Evolutionary conservation across 2,888 invertebrate genomes (phyloP), one percentile per base, ranked within the genome.

Genomic region (Micoletzkya japonica): DNA sequence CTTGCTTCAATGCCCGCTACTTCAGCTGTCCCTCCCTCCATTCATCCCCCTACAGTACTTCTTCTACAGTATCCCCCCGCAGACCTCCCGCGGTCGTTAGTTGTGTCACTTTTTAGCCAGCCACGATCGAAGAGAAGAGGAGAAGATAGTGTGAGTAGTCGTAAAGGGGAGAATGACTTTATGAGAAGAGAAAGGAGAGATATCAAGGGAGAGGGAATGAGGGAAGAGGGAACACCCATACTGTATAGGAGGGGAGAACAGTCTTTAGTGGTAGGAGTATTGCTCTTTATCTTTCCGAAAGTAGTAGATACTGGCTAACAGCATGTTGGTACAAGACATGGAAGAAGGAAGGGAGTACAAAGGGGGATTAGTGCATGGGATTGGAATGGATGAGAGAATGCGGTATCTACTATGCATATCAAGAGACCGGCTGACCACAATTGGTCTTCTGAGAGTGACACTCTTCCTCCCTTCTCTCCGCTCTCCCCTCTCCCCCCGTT

Each of bases 151-250:
- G 49, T 44, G 49, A 44, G 49, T 36, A n/a, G 36, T 54, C 37
- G 64, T 64, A 54, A 64, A 54, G 14, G 64, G 52, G 64, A 36
- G 52, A 54, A 64, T 54, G 30, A 30, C 34, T 54, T 50, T 54
- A 54, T 64, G 64, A 64, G 64, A 64, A 17, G 37, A 63, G 49
- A 14, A 54, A 54, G 37, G 36, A n/a, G 54, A 64, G 64, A 20
- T 7, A 28, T 32, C n/a, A 54, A 64, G 44, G 52, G 64, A 64
- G 52, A 52, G 28, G 37, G 34, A 63, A 34, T 24, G 49, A 49
- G 30, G 26, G 54, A 64, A 54, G 39, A 32, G 24, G 17, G 49
- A 32, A 44, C 4, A 34, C 39, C 30, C n/a, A 61, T 30, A 54
- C 37, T 14, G 64, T 54, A 64, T 20, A 28, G 28, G 44, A 20